Evolutionary conservation across 2,797 vertebrate genomes (phyloP), one percentile per base, ranked within the genome.

Genomic region (Cryptoprocta ferox): DNA sequence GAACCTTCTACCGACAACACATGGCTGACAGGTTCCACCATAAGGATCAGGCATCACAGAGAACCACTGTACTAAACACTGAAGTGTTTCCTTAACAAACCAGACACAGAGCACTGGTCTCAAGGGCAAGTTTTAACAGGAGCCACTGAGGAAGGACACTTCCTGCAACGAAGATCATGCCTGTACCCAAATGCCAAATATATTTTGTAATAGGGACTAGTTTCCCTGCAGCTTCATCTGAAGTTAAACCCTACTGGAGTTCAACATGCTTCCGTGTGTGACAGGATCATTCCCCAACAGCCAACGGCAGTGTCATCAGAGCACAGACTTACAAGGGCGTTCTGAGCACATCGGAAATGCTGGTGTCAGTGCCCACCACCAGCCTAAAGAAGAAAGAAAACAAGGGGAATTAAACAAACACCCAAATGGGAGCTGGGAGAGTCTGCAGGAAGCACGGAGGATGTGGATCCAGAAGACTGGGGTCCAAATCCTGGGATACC

Each of bases 291-390:
- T 91, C 76, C 79, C 85, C 53, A 26, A 30, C 30, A 78, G 83
- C 71, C 68, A 48, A 14, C 8, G n/a, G 83, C 65, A n/a, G 24
- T 1, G 53, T 9, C 4, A 26, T n/a, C 21, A 21, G n/a, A 15
- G 2, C 5, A 2, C 0, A 15, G 37, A 18, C 61, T 8, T 9
- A 14, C 45, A 63, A 63, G 32, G 35, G 14, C 3, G 0, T 6
- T 42, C 21, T 1, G 24, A 73, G 68, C 45, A 50, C 10, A 75
- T 15, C 50, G 53, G 53, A 81, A 80, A 14, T 5, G 30, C 16
- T 0, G 0, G 30, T 16, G 5, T 42, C 18, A 1, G n/a, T 11
- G 3, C 12, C 48, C 79, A 30, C 37, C 3, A 1, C 21, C 26
- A 28, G 35, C 56, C 66, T n/a, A 32, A 30, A 7, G 28, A 39